Conservation (phyloP, 2,113 vertebrate species). For the Pleuronectes platessa region DNA sequence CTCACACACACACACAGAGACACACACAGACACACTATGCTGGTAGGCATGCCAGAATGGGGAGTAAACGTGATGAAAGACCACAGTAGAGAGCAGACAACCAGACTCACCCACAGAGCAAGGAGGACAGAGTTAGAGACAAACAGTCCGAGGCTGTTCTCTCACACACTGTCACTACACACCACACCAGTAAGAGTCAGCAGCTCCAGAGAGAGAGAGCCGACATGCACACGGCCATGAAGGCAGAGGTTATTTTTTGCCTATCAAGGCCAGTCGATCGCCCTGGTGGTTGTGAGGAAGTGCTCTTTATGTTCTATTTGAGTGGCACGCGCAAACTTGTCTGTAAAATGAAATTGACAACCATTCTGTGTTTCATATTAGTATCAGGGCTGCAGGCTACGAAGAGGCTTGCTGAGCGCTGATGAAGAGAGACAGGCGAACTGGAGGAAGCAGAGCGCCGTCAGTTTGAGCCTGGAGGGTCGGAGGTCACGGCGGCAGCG, state of each 20-base stretch:
- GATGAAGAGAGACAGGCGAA: conserved; percentile 64
- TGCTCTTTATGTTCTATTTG: conserved; percentile 21
- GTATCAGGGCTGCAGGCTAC: conserved; percentile 52
- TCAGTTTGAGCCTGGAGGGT: conserved; percentile 58
- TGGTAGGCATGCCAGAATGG: conserved; percentile 57
- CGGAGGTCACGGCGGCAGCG: conserved; percentile 9
- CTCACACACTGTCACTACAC: conserved; percentile 44
- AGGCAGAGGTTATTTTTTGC: conserved; percentile 33
- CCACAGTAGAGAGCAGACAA: conserved; percentile 75
- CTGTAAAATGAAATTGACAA: conserved; percentile 57
- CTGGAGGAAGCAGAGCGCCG: conserved; percentile 55
- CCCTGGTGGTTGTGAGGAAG: conserved; percentile 10
- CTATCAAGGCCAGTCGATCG: conserved; percentile 31
- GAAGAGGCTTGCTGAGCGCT: conserved; percentile 55
- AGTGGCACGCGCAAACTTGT: conserved; percentile 51
- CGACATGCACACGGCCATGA: conserved; percentile 17
- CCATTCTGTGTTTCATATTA: conserved; percentile 46
- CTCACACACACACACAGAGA: conserved; percentile 17
- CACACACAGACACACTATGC: conserved; percentile 34
- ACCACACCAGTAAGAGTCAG: conserved; percentile 52
- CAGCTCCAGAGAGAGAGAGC: conserved; percentile 39
- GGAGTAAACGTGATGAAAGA: conserved; percentile 78
- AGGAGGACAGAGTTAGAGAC: conserved; percentile 58
- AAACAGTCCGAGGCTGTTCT: conserved; percentile 52
- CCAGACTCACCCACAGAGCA: conserved; percentile 73